Percentiles rank a stretch among this genome's conserved stretches.
Evolutionary conservation across 2,797 vertebrate genomes (phyloP).

Genomic region (Uromys caudimaculatus): DNA sequence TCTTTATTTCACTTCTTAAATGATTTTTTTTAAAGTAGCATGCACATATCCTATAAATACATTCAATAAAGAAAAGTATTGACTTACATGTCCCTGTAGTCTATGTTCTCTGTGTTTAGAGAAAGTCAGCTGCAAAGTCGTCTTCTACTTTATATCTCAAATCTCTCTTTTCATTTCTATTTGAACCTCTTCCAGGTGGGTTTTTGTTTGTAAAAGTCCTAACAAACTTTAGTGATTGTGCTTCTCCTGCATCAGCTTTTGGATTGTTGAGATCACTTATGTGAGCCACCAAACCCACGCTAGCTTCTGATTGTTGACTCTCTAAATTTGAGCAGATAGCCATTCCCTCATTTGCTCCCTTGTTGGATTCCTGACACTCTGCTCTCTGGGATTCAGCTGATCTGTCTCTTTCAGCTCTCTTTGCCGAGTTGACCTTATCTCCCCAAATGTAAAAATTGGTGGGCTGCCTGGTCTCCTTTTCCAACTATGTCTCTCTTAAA

Average conservation of each 20-base stretch:
- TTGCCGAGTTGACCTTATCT: not conserved
- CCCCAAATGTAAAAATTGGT: constrained; percentile 8
- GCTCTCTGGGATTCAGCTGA: not conserved
- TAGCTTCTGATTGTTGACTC: not conserved
- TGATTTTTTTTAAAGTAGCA: not conserved
- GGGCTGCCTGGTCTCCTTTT: not conserved
- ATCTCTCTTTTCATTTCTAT: constrained; percentile 3
- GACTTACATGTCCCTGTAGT: not conserved
- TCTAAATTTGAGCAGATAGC: not conserved
- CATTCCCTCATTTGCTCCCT: not conserved
- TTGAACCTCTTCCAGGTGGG: not conserved
- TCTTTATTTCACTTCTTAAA: not conserved
- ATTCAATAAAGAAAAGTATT: not conserved
- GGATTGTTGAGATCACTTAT: not conserved
- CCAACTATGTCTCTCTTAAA: not conserved
- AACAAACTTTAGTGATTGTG: not conserved
- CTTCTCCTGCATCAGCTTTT: not conserved
- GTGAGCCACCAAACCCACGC: too few relatives aligned
- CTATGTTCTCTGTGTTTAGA: not conserved
- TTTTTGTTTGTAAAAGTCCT: not conserved
- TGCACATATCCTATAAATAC: not conserved
- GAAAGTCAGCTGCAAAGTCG: not conserved
- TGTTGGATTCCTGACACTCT: not conserved
- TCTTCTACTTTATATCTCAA: constrained; percentile 1
- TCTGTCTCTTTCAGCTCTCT: not conserved